Percentiles rank a stretch among this genome's conserved stretches.
Conservation (phyloP, 2,113 vertebrate species). For the Hemicordylus capensis region DNA sequence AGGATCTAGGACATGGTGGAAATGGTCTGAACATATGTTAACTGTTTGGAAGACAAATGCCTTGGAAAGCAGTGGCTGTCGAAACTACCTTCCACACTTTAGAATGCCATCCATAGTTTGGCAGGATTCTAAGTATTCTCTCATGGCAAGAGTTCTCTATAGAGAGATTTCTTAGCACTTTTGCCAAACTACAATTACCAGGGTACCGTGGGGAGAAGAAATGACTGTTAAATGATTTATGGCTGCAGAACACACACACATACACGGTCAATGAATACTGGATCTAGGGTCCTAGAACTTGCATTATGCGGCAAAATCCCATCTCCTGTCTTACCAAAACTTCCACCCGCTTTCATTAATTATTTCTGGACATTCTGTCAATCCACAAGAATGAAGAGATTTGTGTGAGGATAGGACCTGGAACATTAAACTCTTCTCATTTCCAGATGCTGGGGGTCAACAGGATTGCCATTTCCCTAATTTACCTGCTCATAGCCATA, state of each 20-base stretch:
- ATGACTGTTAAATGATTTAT: not conserved
- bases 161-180: not conserved
- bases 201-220: not conserved
- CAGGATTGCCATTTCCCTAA: not conserved
- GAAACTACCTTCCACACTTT: not conserved
- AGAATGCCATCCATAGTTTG: not conserved
- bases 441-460: no score
- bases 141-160: not conserved
- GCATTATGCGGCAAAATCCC: not conserved
- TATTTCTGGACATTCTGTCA: not conserved
- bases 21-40: not conserved
- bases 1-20: not conserved
- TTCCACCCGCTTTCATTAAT: not conserved
- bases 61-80: not conserved
- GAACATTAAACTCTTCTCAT: not conserved
- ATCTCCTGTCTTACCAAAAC: not conserved
- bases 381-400: not conserved
- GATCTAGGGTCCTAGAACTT: not conserved
- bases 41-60: not conserved
- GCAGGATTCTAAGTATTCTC: not conserved
- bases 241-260: no score
- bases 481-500: constrained; percentile 94
- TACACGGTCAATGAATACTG: not conserved
- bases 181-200: not conserved
- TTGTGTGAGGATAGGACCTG: not conserved